Percentiles rank a stretch among this genome's conserved stretches.
Evolutionary conservation across 2,888 invertebrate species (phyloP).

Genomic region (Lasioglossum leucozonium): DNA sequence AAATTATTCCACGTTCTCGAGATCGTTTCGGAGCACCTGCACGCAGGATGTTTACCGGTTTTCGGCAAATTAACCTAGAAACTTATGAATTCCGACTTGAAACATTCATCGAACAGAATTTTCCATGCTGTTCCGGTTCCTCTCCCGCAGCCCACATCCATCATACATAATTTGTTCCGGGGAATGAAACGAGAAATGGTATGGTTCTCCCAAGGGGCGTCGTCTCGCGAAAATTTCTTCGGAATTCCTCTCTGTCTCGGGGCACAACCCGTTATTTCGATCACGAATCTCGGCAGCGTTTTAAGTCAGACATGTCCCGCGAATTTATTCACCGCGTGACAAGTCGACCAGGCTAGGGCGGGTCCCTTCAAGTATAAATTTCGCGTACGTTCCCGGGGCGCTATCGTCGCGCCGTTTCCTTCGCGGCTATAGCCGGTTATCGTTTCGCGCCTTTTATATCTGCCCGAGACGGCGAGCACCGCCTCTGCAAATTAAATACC

Average conservation of each 20-base stretch:
- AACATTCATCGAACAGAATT: neutral
- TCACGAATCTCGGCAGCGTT: slow-evolving; percentile 53
- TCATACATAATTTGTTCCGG: slow-evolving; percentile 1
- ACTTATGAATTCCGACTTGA: neutral
- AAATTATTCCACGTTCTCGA: neutral
- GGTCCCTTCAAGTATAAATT: slow-evolving; percentile 42
- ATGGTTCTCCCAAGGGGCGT: neutral
- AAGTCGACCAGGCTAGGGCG: neutral
- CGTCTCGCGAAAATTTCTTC: neutral
- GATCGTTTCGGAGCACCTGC: neutral
- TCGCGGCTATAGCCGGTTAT: slow-evolving; percentile 58
- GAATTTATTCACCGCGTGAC: slow-evolving; percentile 46
- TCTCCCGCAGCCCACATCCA: neutral
- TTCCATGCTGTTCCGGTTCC: neutral
- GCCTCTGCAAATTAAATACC: slow-evolving; percentile 73
- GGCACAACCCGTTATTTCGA: slow-evolving; percentile 40
- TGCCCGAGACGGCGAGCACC: slow-evolving; percentile 18
- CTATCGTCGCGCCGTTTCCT: slow-evolving; percentile 22
- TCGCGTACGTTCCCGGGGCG: slow-evolving; percentile 21
- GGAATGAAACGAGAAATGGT: neutral
- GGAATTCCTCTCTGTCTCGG: neutral
- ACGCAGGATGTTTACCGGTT: neutral
- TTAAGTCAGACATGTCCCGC: slow-evolving; percentile 35
- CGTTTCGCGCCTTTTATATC: slow-evolving; percentile 68
- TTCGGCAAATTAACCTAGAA: neutral